These are phyloP conservation scores for Shargacucullia verbasci DNA, from an alignment of 2,888 invertebrate species.

Conservation along the genomic window DNA sequence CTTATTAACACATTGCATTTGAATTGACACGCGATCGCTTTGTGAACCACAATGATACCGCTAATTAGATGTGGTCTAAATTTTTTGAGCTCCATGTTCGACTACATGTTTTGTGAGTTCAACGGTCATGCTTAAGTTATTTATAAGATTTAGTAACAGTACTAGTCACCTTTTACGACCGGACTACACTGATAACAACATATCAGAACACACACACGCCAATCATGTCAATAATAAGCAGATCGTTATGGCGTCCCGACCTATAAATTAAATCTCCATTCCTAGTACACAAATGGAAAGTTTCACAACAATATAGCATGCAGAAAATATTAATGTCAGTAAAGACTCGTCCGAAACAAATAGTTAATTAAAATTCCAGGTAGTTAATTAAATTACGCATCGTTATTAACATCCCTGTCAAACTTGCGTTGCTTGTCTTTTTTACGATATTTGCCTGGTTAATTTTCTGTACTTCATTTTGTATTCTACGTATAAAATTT, in stretches of 20 bases:
- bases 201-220: background rate
- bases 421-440: conserved; percentile 16
- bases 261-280: conserved; percentile 7
- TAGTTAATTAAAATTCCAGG: conserved; percentile 44
- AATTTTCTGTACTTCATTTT: no score
- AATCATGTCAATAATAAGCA: no score
- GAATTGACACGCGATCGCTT: conserved; percentile 29
- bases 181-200: no score
- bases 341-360: conserved; percentile 19
- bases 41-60: conserved; percentile 34
- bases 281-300: conserved; percentile 14
- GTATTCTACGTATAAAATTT: no score
- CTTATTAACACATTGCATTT: conserved; percentile 62
- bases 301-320: conserved; percentile 20
- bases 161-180: no score
- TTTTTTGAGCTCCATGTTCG: background rate
- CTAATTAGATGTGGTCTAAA: conserved; percentile 22
- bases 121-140: no score
- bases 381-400: conserved; percentile 45
- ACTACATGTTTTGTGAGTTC: no score
- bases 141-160: no score
- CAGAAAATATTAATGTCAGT: conserved; percentile 23
- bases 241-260: background rate
- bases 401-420: conserved; percentile 26
- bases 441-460: background rate